Conservation (phyloP, 2,113 vertebrate genomes). For the Eulemur macaco region DNA sequence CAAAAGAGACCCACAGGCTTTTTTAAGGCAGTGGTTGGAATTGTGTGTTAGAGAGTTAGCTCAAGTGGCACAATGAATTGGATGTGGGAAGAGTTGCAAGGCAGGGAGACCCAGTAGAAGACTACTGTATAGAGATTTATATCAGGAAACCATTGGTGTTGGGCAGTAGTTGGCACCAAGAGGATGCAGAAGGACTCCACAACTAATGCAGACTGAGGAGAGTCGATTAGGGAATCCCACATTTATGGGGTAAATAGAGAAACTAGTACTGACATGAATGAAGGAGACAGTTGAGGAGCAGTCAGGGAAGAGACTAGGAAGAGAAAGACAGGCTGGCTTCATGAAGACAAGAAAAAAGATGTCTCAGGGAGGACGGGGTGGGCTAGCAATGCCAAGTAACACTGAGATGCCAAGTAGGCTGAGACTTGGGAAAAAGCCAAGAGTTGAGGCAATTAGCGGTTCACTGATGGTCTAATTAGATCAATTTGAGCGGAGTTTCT, state of each 20-base stretch:
- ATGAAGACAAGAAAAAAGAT: not conserved
- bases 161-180: not conserved
- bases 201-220: not conserved
- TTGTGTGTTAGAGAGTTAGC: not conserved
- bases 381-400: not conserved
- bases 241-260: not conserved
- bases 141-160: not conserved
- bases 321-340: not conserved
- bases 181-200: not conserved
- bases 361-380: not conserved
- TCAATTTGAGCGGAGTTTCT: not conserved
- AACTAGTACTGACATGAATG: not conserved
- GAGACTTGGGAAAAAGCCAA: not conserved
- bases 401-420: not conserved
- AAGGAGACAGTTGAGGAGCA: not conserved
- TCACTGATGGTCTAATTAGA: conserved; percentile 24
- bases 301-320: not conserved
- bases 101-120: no score
- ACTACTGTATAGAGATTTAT: not conserved
- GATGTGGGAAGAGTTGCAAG: not conserved
- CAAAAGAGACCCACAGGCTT: not conserved
- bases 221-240: not conserved
- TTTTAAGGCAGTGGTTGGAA: not conserved
- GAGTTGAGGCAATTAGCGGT: not conserved
- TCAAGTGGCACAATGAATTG: not conserved